Evolutionary conservation across 1,140 invertebrate genomes (phyloP).

Genomic region (Cydia pomonella): DNA sequence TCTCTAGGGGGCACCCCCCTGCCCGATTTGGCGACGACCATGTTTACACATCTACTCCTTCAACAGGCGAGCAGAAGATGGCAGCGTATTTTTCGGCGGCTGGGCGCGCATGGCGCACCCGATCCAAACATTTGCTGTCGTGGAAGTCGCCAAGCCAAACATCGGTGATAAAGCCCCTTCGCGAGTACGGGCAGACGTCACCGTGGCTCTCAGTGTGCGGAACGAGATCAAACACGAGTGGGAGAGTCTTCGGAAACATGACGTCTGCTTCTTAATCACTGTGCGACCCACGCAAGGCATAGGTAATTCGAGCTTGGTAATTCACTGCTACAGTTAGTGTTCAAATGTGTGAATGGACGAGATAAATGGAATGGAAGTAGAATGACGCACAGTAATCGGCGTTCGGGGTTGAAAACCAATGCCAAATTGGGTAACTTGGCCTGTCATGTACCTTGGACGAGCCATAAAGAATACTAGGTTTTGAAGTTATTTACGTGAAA

Average conservation of each 20-base stretch:
- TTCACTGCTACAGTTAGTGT: background rate
- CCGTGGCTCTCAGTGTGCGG: conserved; percentile 94
- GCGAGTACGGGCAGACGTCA: conserved; percentile 95
- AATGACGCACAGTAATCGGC: too few species aligned
- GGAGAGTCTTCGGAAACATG: conserved; percentile 98
- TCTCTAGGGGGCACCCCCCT: too few species aligned
- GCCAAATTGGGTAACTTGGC: too few species aligned
- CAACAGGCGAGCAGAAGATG: conserved; percentile 91
- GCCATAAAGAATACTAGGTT: too few species aligned
- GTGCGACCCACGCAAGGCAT: conserved; percentile 91
- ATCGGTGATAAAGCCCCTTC: conserved; percentile 97
- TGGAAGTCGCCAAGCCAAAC: conserved; percentile 95
- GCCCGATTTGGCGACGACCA: too few species aligned
- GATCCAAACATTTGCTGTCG: conserved; percentile 94
- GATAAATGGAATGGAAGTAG: too few species aligned
- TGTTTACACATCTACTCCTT: background rate
- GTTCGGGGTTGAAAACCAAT: too few species aligned
- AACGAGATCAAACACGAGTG: conserved; percentile 97
- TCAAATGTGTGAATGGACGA: background rate
- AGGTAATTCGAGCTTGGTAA: conserved; percentile 79
- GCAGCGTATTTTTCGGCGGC: conserved; percentile 94
- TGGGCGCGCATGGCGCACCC: conserved; percentile 99
- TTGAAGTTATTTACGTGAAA: too few species aligned
- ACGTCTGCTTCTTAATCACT: conserved; percentile 98
- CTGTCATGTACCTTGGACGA: too few species aligned